phyloP scores from a whole-genome alignment of 2,113 vertebrate genomes.

The Cebidichthys violaceus region DNA sequence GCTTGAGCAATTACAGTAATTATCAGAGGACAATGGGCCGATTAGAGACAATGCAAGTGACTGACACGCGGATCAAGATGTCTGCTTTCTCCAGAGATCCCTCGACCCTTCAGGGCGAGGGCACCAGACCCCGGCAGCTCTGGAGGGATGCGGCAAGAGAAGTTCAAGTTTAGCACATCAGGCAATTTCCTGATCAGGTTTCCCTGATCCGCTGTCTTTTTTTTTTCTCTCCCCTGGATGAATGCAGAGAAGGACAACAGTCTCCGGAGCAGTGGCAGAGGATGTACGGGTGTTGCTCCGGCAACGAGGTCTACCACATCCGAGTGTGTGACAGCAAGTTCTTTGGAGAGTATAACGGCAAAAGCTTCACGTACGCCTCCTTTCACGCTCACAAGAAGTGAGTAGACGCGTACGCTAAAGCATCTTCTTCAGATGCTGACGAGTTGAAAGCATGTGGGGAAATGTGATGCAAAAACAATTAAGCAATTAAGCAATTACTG shows the following conservation, averaged over 20 bases:
- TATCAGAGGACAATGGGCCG: constrained; percentile 18
- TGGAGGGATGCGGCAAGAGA: neutral
- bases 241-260: constrained; percentile 92
- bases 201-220: neutral
- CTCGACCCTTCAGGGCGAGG: neutral
- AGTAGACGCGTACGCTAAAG: constrained; percentile 59
- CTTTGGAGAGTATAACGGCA: constrained; percentile 95
- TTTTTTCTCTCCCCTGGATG: constrained; percentile 6
- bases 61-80: constrained; percentile 38
- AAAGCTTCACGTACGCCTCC: constrained; percentile 97
- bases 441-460: too few species aligned
- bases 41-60: constrained; percentile 4
- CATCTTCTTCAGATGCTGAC: constrained; percentile 28
- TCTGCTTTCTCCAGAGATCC: constrained; percentile 4
- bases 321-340: constrained; percentile 94
- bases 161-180: neutral
- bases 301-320: constrained; percentile 98
- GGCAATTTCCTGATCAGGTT: neutral
- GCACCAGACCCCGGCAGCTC: neutral
- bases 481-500: too few species aligned
- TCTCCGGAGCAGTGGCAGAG: constrained; percentile 97
- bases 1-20: constrained; percentile 35
- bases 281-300: constrained; percentile 95
- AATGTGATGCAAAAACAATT: too few species aligned
- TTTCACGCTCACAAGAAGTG: constrained; percentile 99